These are phyloP conservation scores for Podocnemis expansa DNA, from an alignment of 2,113 vertebrate genomes.

Conservation along the genomic window DNA sequence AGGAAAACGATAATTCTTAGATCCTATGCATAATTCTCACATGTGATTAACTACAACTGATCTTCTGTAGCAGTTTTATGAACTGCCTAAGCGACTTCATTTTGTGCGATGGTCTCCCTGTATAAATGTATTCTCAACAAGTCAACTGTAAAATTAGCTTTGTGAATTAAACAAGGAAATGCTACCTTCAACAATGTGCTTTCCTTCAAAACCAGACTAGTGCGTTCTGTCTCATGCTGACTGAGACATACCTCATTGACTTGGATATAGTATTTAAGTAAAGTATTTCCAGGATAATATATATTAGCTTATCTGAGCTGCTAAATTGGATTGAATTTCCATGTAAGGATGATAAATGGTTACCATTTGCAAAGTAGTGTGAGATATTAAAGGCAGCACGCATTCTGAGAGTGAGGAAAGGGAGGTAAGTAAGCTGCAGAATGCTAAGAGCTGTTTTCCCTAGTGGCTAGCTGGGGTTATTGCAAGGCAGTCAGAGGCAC, in stretches of 20 bases:
- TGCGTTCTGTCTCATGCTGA: not conserved
- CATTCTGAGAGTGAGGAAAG: too few species aligned
- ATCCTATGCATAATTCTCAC: not conserved
- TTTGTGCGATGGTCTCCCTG: not conserved
- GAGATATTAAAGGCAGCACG: too few species aligned
- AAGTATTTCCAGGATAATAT: not conserved
- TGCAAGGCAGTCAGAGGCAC: too few species aligned
- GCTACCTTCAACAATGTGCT: not conserved
- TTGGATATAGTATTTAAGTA: not conserved
- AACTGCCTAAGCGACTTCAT: not conserved
- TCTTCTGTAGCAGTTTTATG: not conserved
- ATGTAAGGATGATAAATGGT: not conserved
- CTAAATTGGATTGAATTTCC: not conserved
- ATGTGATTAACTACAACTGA: not conserved
- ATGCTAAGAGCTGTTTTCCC: too few species aligned
- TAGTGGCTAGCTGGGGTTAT: too few species aligned
- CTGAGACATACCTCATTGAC: not conserved
- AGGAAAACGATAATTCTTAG: not conserved
- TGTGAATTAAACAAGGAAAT: conserved; percentile 25
- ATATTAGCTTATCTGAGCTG: not conserved
- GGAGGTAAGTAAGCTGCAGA: too few species aligned
- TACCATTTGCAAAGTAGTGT: not conserved
- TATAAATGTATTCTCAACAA: not conserved
- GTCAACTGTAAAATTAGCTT: conserved; percentile 6
- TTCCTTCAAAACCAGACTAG: not conserved